phyloP scores from a whole-genome alignment of 2,113 vertebrate genomes.

The Capra hircus region DNA sequence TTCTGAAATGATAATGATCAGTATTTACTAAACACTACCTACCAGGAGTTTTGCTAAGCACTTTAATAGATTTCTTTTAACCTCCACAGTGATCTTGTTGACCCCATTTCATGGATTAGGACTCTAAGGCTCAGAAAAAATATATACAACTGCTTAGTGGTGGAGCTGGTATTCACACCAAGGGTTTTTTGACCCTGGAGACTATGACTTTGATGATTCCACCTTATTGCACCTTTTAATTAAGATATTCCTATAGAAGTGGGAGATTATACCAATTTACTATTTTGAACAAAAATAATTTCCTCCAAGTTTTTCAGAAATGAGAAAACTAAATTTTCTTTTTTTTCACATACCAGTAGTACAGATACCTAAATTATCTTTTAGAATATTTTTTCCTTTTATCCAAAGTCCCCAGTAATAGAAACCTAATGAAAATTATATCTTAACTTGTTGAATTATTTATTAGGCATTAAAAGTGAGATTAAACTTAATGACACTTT shows the following conservation, averaged over 20 bases:
- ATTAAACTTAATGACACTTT: not conserved
- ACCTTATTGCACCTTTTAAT: not conserved
- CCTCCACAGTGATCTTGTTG: not conserved
- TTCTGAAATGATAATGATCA: not conserved
- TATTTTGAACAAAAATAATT: not conserved
- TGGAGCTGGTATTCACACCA: not conserved
- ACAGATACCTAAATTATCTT: not conserved
- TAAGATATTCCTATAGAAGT: not conserved
- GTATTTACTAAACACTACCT: not conserved
- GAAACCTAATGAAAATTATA: not conserved
- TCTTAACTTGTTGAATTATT: not conserved
- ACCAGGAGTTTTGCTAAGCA: not conserved
- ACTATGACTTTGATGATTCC: not conserved
- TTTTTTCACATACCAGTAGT: not conserved
- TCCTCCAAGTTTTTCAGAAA: not conserved
- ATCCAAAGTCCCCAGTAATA: not conserved
- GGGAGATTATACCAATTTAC: not conserved
- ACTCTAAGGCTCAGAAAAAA: not conserved
- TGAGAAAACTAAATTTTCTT: not conserved
- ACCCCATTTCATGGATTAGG: not conserved
- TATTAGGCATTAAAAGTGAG: not conserved
- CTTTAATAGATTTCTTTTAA: not conserved
- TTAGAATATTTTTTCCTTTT: not conserved
- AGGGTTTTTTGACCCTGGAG: not conserved
- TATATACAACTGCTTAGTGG: not conserved